Conservation (phyloP, 2,888 invertebrate species). For the Heliconius aoede region DNA sequence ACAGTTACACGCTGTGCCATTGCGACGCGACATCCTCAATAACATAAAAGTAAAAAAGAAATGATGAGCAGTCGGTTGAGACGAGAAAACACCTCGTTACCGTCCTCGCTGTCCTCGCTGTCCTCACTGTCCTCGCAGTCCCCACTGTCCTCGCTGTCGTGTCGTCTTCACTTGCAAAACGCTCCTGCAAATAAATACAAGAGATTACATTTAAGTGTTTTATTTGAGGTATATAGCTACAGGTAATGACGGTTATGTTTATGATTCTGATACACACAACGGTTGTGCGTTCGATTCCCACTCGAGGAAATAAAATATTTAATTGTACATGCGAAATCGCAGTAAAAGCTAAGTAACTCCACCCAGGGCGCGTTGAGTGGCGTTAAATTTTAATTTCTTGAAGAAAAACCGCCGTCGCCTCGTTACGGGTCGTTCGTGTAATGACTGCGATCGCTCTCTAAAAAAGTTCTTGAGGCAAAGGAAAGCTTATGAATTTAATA, state of each 20-base stretch:
- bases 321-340: too few relatives aligned
- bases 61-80: background rate
- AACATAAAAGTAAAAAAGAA: background rate
- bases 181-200: background rate
- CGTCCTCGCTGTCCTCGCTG: too few relatives aligned
- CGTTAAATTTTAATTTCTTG: conserved; percentile 23
- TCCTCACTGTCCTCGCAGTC: too few relatives aligned
- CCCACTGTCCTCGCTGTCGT: too few relatives aligned
- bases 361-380: conserved; percentile 5
- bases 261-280: background rate
- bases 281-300: background rate
- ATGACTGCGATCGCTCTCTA: background rate
- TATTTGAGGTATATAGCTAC: too few relatives aligned
- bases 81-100: conserved; percentile 6
- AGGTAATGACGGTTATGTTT: too few relatives aligned
- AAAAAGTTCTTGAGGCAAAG: background rate
- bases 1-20: too few relatives aligned
- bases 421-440: conserved; percentile 13
- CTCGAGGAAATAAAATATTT: too few relatives aligned
- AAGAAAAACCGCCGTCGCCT: conserved; percentile 12
- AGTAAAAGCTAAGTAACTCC: background rate
- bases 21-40: background rate
- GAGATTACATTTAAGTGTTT: background rate
- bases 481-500: background rate
- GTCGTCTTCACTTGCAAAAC: background rate